These are phyloP conservation scores for Drosophila subobscura DNA, from an alignment of 1,140 invertebrate genomes.

Conservation along the genomic window DNA sequence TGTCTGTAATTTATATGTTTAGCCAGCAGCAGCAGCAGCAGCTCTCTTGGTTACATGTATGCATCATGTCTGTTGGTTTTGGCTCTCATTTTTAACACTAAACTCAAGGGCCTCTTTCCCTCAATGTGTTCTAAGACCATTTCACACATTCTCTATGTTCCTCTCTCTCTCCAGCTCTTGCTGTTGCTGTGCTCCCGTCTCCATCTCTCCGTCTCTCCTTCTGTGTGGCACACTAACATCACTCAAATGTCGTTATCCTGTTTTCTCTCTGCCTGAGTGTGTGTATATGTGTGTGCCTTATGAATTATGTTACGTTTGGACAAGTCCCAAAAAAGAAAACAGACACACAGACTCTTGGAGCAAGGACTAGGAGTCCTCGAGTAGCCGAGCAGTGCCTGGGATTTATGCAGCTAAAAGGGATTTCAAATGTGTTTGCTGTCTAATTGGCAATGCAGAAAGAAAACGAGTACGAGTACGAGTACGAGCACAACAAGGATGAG, in stretches of 20 bases:
- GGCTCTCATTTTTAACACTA: slow-evolving; percentile 60
- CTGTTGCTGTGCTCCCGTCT: too few relatives aligned
- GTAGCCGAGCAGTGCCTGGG: too few relatives aligned
- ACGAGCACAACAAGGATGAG: slow-evolving; percentile 1
- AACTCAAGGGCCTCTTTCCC: slow-evolving; percentile 16
- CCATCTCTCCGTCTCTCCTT: too few relatives aligned
- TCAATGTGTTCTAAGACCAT: too few relatives aligned
- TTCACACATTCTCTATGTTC: neutral
- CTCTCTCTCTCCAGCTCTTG: neutral
- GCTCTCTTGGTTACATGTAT: slow-evolving; percentile 10
- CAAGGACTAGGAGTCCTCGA: too few relatives aligned
- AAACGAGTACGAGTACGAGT: neutral
- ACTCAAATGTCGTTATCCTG: slow-evolving; percentile 27
- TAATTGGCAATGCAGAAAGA: slow-evolving; percentile 58
- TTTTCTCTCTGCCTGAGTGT: neutral
- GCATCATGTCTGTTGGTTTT: slow-evolving; percentile 55
- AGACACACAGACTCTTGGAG: too few relatives aligned
- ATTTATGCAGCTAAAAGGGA: slow-evolving; percentile 34
- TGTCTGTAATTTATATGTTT: slow-evolving; percentile 63
- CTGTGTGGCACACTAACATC: slow-evolving; percentile 8
- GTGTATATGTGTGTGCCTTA: slow-evolving; percentile 18
- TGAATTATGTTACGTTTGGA: slow-evolving; percentile 40
- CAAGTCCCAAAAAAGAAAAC: slow-evolving; percentile 2
- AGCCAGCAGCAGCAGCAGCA: slow-evolving; percentile 39
- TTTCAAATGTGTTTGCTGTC: slow-evolving; percentile 35